Evolutionary conservation across 2,113 vertebrate genomes (phyloP), one percentile per base, ranked within the genome.

Genomic region (Odontophorus gujanensis): DNA sequence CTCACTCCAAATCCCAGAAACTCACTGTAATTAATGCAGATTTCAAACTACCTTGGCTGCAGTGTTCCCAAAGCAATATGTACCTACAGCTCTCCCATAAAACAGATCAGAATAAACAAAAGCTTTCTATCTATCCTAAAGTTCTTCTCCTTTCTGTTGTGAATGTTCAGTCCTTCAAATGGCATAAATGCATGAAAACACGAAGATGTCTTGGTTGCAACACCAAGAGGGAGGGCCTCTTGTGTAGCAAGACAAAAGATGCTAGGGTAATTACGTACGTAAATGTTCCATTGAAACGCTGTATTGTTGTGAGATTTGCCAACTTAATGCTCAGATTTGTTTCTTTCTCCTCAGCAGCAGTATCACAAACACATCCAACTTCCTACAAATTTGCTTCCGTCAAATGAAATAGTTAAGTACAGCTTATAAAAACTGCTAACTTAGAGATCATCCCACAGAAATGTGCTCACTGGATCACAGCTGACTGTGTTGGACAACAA

Each of bases 31-130:
- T 9, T 51, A 51, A 30, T 3, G 4, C 2, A 42, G 34, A 40
- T 48, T 73, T 87, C 0, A 0, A 82, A 63, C 1, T 22, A 47
- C 12, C 6, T 2, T 1, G 1, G 4, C 16, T 51, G 13, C 0
- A 2, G 9, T 10, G 36, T 45, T 45, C 73, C 20, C 51, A 73
- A 50, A 57, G 5, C 12, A 50, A 0, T 4, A 8, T 0, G 22
- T 5, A 76, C 10, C 57, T 30, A 7, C 1, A 15, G n/a, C 7
- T 65, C 13, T 8, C 11, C 15, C 24, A 2, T 28, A 42, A n/a
- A 61, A 5, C 12, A 45, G 4, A 3, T 38, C 4, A 50, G 40
- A 69, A 55, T 14, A 11, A 0, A 36, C 58, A 57, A 50, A 32
- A 48, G 0, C 18, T 50, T 75, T 34, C 12, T 13, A 50, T 63